These are phyloP conservation scores for Enteromius viviparus DNA, from an alignment of 2,797 vertebrate species.

Conservation along the genomic window DNA sequence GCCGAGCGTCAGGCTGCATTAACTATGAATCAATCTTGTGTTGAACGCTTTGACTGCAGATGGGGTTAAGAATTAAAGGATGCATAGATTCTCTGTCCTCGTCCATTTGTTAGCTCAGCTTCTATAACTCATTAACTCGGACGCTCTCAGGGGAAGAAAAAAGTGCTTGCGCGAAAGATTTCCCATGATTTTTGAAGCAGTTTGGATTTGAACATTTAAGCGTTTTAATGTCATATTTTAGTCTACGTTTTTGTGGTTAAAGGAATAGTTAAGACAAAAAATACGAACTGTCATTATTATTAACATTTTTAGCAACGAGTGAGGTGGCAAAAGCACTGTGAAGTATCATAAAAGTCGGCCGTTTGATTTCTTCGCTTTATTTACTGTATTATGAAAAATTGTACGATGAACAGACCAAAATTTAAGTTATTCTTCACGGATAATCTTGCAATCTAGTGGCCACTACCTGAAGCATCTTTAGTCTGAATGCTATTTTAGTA, in stretches of 20 bases:
- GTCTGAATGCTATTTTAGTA: neutral
- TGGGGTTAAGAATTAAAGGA: slow-evolving; percentile 79
- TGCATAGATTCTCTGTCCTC: slow-evolving; percentile 75
- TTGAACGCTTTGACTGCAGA: slow-evolving; percentile 83
- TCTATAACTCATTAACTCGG: slow-evolving; percentile 83
- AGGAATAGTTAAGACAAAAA: neutral
- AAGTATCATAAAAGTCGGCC: neutral
- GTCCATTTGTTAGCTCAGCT: slow-evolving; percentile 71
- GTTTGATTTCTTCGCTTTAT: neutral
- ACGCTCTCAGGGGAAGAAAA: slow-evolving; percentile 71
- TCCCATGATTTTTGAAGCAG: slow-evolving; percentile 18
- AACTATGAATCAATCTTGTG: slow-evolving; percentile 87
- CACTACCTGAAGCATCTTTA: too few species aligned
- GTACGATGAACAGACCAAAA: neutral
- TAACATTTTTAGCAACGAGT: neutral
- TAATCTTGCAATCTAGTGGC: neutral
- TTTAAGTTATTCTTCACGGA: neutral
- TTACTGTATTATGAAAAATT: neutral
- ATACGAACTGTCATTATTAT: neutral
- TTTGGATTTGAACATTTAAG: neutral
- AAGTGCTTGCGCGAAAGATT: slow-evolving; percentile 15
- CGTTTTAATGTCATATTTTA: neutral
- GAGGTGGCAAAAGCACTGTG: neutral
- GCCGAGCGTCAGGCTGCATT: slow-evolving; percentile 82
- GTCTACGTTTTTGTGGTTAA: neutral